Percentiles rank a stretch among this genome's conserved stretches.
Conservation (phyloP, 1,140 invertebrate species). For the Hesperophylax magnus region DNA sequence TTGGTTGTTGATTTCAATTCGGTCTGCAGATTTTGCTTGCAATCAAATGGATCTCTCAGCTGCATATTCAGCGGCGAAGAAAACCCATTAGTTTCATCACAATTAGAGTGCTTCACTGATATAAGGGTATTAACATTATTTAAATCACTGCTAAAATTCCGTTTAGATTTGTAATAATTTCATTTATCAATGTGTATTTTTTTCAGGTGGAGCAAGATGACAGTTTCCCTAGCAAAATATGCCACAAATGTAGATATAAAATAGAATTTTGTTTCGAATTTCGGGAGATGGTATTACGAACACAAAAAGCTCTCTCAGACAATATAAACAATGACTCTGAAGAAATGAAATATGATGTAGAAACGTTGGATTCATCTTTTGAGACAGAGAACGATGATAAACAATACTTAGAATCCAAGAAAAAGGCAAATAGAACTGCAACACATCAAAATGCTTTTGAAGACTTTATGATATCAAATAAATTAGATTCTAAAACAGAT, state of each 20-base stretch:
- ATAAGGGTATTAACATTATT: conserved; percentile 31
- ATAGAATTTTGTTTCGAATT: conserved; percentile 52
- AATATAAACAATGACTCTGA: conserved; percentile 20
- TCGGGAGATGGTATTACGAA: conserved; percentile 48
- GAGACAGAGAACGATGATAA: not conserved
- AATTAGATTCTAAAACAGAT: conserved; percentile 5
- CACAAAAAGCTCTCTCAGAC: conserved; percentile 43
- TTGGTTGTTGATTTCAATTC: conserved; percentile 50
- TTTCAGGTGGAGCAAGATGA: conserved; percentile 48
- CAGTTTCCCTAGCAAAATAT: conserved; percentile 50
- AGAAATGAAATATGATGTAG: conserved; percentile 9
- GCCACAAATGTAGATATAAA: conserved; percentile 52
- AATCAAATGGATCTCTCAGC: conserved; percentile 43
- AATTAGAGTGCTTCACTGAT: conserved; percentile 41
- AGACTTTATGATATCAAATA: conserved; percentile 8
- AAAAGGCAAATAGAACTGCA: no score
- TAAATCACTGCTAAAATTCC: not conserved
- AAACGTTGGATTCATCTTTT: not conserved
- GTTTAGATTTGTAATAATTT: not conserved
- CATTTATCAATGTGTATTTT: not conserved
- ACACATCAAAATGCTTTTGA: no score
- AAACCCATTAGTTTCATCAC: conserved; percentile 11
- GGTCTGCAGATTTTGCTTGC: conserved; percentile 52
- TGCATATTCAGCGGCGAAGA: conserved; percentile 41
- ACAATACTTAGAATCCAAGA: no score